These are phyloP conservation scores for Fissipunctia ypsillon DNA, from an alignment of 2,888 invertebrate species.

Conservation along the genomic window DNA sequence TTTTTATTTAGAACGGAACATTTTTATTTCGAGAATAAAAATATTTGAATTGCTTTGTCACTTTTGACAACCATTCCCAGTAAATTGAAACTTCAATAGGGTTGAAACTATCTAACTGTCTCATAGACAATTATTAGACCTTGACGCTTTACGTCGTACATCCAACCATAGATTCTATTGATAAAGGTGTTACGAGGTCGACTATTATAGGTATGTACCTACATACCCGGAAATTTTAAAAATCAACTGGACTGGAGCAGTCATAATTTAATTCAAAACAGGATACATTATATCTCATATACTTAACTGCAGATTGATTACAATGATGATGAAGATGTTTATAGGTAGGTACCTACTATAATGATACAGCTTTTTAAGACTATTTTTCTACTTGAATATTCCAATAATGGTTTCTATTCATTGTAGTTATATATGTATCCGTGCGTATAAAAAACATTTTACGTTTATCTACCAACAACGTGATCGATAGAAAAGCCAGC, in stretches of 20 bases:
- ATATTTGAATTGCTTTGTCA: neutral
- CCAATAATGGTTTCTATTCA: neutral
- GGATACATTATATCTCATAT: too few relatives aligned
- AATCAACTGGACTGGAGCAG: neutral
- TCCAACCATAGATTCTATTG: too few relatives aligned
- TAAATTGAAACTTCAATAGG: neutral
- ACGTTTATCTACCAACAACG: neutral
- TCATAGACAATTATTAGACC: conserved; percentile 1
- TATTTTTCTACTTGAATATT: neutral
- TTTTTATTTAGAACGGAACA: neutral
- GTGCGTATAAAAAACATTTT: conserved; percentile 1
- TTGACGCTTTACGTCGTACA: neutral
- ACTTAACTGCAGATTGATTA: too few relatives aligned
- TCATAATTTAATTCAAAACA: neutral
- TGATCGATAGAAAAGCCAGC: conserved; percentile 7
- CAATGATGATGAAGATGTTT: too few relatives aligned
- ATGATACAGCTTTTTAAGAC: neutral
- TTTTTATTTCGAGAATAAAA: neutral
- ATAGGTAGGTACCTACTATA: too few relatives aligned
- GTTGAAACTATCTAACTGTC: neutral
- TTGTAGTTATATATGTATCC: neutral
- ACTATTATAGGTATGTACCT: neutral
- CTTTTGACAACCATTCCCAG: neutral
- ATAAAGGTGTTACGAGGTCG: neutral
- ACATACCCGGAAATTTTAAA: neutral